These are phyloP conservation scores for Charanyca ferruginea DNA, from an alignment of 2,888 invertebrate genomes.

Conservation along the genomic window DNA sequence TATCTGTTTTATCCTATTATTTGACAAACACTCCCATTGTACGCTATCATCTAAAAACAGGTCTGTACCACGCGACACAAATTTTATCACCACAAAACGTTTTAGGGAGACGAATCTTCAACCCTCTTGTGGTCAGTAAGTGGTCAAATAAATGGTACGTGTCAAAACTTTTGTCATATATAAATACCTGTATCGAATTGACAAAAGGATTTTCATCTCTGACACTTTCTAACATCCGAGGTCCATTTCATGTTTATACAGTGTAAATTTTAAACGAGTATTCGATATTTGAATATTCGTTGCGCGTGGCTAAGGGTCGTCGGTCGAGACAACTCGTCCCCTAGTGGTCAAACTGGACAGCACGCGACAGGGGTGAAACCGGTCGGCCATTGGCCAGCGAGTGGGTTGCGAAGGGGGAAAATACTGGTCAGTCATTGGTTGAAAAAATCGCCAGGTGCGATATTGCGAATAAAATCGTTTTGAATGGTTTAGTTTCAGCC, in stretches of 20 bases:
- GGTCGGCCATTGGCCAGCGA: conserved; percentile 87
- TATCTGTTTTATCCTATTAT: conserved; percentile 76
- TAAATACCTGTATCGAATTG: conserved; percentile 81
- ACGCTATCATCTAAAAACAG: conserved; percentile 77
- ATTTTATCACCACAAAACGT: conserved; percentile 73
- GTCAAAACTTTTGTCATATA: conserved; percentile 83
- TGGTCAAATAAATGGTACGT: conserved; percentile 85
- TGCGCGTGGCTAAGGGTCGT: conserved; percentile 69
- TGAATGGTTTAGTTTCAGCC: too few relatives aligned
- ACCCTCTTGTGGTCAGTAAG: conserved; percentile 82
- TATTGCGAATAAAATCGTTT: conserved; percentile 55
- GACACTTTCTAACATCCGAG: conserved; percentile 85
- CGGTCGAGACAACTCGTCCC: conserved; percentile 52
- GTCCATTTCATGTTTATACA: conserved; percentile 84
- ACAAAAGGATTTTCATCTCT: conserved; percentile 84
- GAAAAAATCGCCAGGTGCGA: conserved; percentile 80
- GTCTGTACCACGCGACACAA: conserved; percentile 82
- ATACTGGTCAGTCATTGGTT: conserved; percentile 73
- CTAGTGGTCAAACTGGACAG: conserved; percentile 73
- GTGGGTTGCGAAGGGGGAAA: conserved; percentile 63
- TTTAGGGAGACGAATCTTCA: conserved; percentile 87
- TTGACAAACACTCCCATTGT: conserved; percentile 72
- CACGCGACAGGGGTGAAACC: conserved; percentile 83
- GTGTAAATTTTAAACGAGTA: conserved; percentile 70
- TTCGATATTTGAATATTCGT: conserved; percentile 68